A percentile compares a stretch with the other conserved stretches of the same genome.
Conservation (phyloP, 2,888 invertebrate genomes). For the Adelphocoris suturalis region DNA sequence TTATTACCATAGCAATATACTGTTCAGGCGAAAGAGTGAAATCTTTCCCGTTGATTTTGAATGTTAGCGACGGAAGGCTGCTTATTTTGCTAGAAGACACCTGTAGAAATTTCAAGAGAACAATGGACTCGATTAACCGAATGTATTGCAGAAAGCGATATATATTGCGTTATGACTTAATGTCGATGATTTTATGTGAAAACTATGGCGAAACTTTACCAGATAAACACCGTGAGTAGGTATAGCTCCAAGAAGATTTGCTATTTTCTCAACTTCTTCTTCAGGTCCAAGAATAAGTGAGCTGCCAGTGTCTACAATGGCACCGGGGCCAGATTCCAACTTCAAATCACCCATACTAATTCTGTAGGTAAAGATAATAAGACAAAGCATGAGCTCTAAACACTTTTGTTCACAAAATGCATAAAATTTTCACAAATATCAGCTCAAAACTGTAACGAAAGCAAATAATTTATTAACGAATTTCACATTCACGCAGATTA, state of each 20-base stretch:
- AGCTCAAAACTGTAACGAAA: too few relatives aligned
- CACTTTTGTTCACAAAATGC: too few relatives aligned
- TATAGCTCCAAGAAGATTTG: background rate
- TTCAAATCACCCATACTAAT: slow-evolving; percentile 10
- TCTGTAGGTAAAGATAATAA: too few relatives aligned
- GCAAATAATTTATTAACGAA: too few relatives aligned
- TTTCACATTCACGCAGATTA: too few relatives aligned
- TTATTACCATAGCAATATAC: slow-evolving; percentile 15
- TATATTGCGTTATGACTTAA: too few relatives aligned
- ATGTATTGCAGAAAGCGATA: too few relatives aligned
- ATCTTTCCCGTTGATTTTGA: background rate
- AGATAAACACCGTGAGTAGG: slow-evolving; percentile 6
- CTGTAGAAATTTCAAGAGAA: background rate
- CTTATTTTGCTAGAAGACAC: background rate
- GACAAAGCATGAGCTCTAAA: too few relatives aligned
- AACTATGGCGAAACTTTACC: background rate
- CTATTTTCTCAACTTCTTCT: slow-evolving; percentile 9
- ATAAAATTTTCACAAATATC: too few relatives aligned
- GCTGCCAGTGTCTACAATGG: slow-evolving; percentile 37
- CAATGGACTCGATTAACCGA: too few relatives aligned
- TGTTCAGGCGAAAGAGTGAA: background rate
- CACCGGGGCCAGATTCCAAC: background rate
- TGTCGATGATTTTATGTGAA: background rate
- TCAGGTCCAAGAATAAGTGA: slow-evolving; percentile 27
- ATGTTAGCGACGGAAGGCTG: slow-evolving; percentile 26